Evolutionary conservation across 2,113 vertebrate species (phyloP), one percentile per base, ranked within the genome.

Genomic region (Eurypyga helias): DNA sequence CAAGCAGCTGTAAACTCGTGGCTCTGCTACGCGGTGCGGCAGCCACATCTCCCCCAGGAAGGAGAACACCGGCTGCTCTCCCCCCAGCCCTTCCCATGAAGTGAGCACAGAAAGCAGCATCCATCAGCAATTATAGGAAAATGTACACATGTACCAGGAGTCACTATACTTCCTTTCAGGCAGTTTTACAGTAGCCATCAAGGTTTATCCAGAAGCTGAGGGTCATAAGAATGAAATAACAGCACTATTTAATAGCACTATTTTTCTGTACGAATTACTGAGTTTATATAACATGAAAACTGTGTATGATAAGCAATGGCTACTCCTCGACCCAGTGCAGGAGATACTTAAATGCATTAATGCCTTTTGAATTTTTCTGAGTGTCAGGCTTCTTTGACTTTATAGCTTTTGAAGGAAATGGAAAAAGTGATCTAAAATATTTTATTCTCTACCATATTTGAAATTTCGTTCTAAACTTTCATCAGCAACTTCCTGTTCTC

Each of bases 381-480:
- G 73, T 36, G 46, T 92, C 75, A 95, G 83, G 58, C 54, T 91
- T 89, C 91, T 97, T 96, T 95, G 93, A 90, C 60, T 96, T 96
- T 79, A 96, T 75, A 76, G 79, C 51, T 73, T 96, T 96, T 85
- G 66, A 91, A 96, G 95, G 90, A 95, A 96, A 82, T 94, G 80
- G 81, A 92, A 97, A 94, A 96, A 95, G 69, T 36, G 3, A 61
- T 24, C 21, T 93, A 96, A 91, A 66, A 75, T 91, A 89, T 94
- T 97, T 95, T 97, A 60, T 85, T 79, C 18, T 28, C 24, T 62
- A 20, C 2, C 10, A 12, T 58, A 70, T 66, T 43, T 89, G 64
- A 97, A 98, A 97, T 95, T 51, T 80, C 55, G 38, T 97, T 96
- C 92, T 94, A 96, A 96, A 86, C 55, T 94, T 95, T 71, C 84